Evolutionary conservation across 2,797 vertebrate species (phyloP), one percentile per base, ranked within the genome.

Genomic region (Myripristis murdjan): DNA sequence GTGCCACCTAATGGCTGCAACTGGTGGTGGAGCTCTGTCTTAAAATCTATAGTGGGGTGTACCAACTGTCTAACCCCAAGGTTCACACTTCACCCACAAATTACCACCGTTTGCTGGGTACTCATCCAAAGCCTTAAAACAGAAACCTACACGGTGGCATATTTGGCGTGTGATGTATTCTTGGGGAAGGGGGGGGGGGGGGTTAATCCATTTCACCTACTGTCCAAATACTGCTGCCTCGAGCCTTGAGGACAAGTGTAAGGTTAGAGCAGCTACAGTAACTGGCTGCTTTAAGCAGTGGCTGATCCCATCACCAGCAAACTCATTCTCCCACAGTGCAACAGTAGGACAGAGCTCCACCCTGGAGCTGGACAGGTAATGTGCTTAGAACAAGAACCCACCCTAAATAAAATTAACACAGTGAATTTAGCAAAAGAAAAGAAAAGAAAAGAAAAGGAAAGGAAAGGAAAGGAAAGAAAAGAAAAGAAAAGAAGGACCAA

Each of bases 281-380:
- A 11, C 6, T n/a, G 11, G 16, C 35, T 53, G 33, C 33, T 59
- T 51, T 39, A n/a, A 43, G 23, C 15, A 12, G 18, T 46, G 23
- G 41, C 31, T 58, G 37, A 11, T 28, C 58, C 26, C 14, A 35
- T 49, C 33, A 49, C 39, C 53, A 59, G 49, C 44, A 77, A 48
- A 74, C 47, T 65, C 62, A 46, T 66, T 75, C 71, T 73, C 83
- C 85, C 75, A 84, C 58, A 75, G 74, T 65, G 62, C 83, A 81
- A 66, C 70, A 72, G 79, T 81, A 73, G 59, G 74, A 81, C 66
- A 83, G 87, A 89, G 76, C 84, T 82, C 88, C 90, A 89, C 85
- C 79, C 70, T 80, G 64, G 77, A 84, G 82, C 79, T 85, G 72
- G 87, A 82, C 79, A 87, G 89, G 84, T 8, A 69, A 86, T 77